Evolutionary conservation across 2,113 vertebrate species (phyloP).

Genomic region (Pithys albifrons): DNA sequence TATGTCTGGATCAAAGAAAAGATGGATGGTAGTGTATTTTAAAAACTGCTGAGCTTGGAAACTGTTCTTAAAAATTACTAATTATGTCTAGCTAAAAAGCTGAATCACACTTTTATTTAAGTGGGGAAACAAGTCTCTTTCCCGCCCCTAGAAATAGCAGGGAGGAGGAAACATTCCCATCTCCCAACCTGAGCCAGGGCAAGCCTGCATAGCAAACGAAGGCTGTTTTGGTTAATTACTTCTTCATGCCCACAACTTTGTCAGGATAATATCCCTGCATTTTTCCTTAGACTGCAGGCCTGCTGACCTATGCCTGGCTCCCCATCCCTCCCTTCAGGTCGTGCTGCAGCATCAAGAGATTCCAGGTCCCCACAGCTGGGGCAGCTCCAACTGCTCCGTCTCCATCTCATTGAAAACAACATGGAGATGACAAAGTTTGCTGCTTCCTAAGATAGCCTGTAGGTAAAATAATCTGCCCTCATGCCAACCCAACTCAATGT

Average conservation of each 20-base stretch:
- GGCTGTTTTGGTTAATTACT: background rate
- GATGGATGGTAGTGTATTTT: background rate
- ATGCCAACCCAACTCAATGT: background rate
- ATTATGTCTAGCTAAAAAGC: background rate
- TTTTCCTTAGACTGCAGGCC: background rate
- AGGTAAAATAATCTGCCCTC: background rate
- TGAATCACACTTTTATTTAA: background rate
- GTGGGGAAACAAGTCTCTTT: background rate
- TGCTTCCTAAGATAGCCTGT: background rate
- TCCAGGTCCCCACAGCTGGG: background rate
- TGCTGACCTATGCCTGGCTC: background rate
- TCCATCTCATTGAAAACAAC: accelerated
- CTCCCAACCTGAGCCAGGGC: background rate
- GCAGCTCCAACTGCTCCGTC: background rate
- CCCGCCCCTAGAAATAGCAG: background rate
- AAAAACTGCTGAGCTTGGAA: slow-evolving; percentile 38
- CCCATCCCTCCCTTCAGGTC: background rate
- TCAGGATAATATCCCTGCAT: background rate
- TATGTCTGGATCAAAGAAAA: slow-evolving; percentile 39
- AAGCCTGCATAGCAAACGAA: background rate
- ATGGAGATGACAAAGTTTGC: background rate
- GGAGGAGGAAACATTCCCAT: background rate
- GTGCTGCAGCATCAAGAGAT: background rate
- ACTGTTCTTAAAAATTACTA: slow-evolving; percentile 1
- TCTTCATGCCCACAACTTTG: accelerated